Conservation (phyloP, 2,888 invertebrate species). For the Andrena trimmerana region DNA sequence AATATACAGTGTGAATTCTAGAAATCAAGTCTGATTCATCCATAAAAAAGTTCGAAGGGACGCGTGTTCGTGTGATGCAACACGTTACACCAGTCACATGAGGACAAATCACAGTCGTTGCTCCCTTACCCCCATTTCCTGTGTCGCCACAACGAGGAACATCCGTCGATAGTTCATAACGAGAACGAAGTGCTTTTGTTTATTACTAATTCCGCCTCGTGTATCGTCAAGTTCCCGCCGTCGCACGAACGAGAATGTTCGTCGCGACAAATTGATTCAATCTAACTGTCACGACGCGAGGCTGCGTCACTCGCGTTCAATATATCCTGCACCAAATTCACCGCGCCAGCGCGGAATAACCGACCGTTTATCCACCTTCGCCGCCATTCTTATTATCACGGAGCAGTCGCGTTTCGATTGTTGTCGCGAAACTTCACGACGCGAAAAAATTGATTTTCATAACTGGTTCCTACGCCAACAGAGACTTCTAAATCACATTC, state of each 20-base stretch:
- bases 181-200: conserved; percentile 58
- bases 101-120: conserved; percentile 50
- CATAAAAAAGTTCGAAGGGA: conserved; percentile 8
- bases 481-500: background rate
- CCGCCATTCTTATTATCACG: too few relatives aligned
- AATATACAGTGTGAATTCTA: too few relatives aligned
- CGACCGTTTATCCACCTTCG: background rate
- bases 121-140: conserved; percentile 74
- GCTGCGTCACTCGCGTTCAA: conserved; percentile 3
- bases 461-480: background rate
- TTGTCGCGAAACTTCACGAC: background rate
- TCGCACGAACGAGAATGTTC: conserved; percentile 59
- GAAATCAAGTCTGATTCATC: background rate
- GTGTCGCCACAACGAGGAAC: conserved; percentile 75
- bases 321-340: conserved; percentile 26
- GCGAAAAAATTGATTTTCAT: conserved; percentile 10
- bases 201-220: conserved; percentile 57
- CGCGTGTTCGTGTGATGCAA: background rate
- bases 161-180: conserved; percentile 74
- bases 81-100: conserved; percentile 20
- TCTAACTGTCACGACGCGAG: conserved; percentile 31
- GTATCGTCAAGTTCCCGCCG: conserved; percentile 60
- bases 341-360: too few relatives aligned
- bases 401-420: background rate
- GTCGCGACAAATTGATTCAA: conserved; percentile 61